Evolutionary conservation across 1,140 invertebrate genomes (phyloP), one percentile per base, ranked within the genome.

Genomic region (Odontomachus brunneus): DNA sequence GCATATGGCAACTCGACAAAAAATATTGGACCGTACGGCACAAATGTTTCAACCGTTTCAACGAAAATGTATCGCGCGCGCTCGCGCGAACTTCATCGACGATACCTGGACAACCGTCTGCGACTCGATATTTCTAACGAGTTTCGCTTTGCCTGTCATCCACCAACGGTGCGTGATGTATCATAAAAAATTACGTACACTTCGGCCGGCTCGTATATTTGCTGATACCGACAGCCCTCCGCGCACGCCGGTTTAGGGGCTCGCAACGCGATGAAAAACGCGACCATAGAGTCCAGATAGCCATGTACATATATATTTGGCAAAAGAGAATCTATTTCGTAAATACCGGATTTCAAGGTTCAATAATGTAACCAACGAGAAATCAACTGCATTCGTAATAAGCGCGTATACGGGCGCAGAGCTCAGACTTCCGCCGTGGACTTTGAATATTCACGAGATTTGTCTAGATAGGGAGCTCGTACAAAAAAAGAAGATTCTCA

Each of bases 161-260:
- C 55, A 83, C 73, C 82, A 67, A 83, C 63, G 73, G 82, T 65
- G 73, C 82, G 49, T 83, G 73, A 78, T 83, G 82, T 78, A 78
- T 83, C 74, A 80, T 83, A 83, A 83, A 83, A 83, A 83, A 83
- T 83, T 83, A 80, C 63, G 53, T 66, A 69, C 74, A 63, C 22
- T 80, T 80, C 60, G 38, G n/a, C 24, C 24, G 33, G 33, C 60
- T 83, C 81, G 81, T 83, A 83, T 76, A 83, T 83, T 75, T 83
- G 59, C 81, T 83, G 72, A 83, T 74, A 63, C 60, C 49, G 72
- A 66, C 81, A 83, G 81, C n/a, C 24, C 55, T 63, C 59, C 59
- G 17, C 38, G 38, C 38, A 5, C 26, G 19, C 19, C 19, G 19
- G 24, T 82, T 73, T 82, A 74, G 26, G 29, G 78, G 55, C 24